phyloP scores from a whole-genome alignment of 2,797 vertebrate genomes.

The Paedocypris micromegethes region DNA sequence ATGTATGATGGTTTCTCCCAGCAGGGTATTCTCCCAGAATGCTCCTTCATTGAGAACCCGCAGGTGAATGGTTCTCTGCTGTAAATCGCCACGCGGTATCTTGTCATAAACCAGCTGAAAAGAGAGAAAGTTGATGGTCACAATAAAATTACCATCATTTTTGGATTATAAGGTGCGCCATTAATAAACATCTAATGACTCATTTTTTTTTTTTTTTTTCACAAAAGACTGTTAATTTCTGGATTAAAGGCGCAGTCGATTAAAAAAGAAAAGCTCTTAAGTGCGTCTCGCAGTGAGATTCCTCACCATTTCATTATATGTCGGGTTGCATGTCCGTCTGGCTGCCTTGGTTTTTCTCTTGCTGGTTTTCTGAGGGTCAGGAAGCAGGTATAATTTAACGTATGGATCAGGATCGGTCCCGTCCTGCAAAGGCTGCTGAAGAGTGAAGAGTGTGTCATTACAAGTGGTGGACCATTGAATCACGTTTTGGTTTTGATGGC shows the following conservation, averaged over 20 bases:
- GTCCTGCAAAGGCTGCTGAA: constrained; percentile 83
- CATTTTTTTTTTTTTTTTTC: no score
- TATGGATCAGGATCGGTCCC: constrained; percentile 93
- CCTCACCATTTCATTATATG: constrained; percentile 94
- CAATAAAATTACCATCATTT: no score
- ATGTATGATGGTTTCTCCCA: constrained; percentile 85
- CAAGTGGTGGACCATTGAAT: no score
- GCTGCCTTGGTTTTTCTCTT: constrained; percentile 97
- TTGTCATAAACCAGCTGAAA: constrained; percentile 86
- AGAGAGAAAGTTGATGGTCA: constrained; percentile 10
- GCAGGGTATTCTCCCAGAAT: constrained; percentile 92
- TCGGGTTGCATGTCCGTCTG: constrained; percentile 93
- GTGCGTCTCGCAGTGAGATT: no score
- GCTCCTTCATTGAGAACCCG: constrained; percentile 88
- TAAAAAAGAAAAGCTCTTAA: no score
- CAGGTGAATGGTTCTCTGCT: constrained; percentile 87
- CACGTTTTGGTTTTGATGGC: no score
- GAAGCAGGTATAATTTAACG: constrained; percentile 93
- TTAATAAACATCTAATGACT: no score
- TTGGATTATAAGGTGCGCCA: no score
- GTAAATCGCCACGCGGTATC: constrained; percentile 85
- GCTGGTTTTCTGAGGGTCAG: constrained; percentile 91
- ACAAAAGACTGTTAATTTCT: no score
- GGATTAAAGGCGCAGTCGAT: no score
- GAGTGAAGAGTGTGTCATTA: neutral